Evolutionary conservation across 2,888 invertebrate species (phyloP), one percentile per base, ranked within the genome.

Genomic region (Sinhomidia bicolor): DNA sequence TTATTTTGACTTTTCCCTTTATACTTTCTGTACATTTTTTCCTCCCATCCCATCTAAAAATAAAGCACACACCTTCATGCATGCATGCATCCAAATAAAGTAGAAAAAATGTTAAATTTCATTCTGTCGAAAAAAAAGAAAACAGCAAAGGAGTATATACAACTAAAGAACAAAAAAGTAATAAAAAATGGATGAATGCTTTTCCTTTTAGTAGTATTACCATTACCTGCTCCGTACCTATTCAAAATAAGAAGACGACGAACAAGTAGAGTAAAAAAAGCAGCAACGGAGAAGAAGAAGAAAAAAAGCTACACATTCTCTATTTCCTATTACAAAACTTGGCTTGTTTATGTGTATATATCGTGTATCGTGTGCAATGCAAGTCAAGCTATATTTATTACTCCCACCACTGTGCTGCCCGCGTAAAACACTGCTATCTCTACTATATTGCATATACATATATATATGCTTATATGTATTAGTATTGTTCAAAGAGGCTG

Each of bases 361-460:
- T 51, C n/a, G 51, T 41, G 68, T 68, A 36, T 68, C 62, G 36
- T 68, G 20, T 68, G 68, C 68, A 36, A n/a, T 68, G 68, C 68
- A 36, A n/a, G 68, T 68, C 17, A n/a, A 68, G 68, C n/a, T n/a
- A 68, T 68, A 68, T 68, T 68, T 68, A 68, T 68, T 68, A 32
- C 68, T 68, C 68, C 68, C 68, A 68, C 68, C 12, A 68, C 68
- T 68, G 36, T n/a, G 36, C 14, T 32, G 12, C 12, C 12, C n/a
- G n/a, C n/a, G n/a, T n/a, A n/a, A n/a, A n/a, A n/a, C 29, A 23
- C 62, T 62, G 1, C 17, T 5, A 9, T 2, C 29, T 4, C 26
- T 51, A 14, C 29, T 62, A 29, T 62, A 20, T 57, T 57, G 9
- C 57, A n/a, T 57, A 54, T 9, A 54, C 23, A 1, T 10, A 14